These are phyloP conservation scores for Zapus hudsonius DNA, from an alignment of 2,113 vertebrate species.

Conservation along the genomic window DNA sequence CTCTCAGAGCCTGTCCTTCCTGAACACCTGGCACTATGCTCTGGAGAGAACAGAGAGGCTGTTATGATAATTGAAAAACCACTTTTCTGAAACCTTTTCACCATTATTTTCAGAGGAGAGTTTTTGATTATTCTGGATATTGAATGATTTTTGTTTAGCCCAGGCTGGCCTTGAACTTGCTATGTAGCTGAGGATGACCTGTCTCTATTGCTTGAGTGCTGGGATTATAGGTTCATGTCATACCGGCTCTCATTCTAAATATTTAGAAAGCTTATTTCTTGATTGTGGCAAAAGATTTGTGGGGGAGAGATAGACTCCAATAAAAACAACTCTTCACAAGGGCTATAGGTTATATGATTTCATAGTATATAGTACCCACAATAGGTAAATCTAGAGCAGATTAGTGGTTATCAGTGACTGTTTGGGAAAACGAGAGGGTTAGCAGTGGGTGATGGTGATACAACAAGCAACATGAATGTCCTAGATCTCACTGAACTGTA, in stretches of 20 bases:
- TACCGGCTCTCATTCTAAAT: background rate
- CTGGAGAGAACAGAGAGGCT: background rate
- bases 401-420: background rate
- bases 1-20: background rate
- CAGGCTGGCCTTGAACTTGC: background rate
- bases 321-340: background rate
- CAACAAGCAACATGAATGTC: background rate
- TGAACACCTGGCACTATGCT: background rate
- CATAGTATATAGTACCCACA: background rate
- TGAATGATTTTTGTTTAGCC: background rate
- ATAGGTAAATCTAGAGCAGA: background rate
- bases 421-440: background rate
- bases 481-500: background rate
- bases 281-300: background rate
- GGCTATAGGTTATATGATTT: background rate
- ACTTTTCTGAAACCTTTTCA: background rate
- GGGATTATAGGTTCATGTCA: background rate
- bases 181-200: background rate
- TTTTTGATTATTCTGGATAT: slow-evolving; percentile 39
- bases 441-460: background rate
- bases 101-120: background rate
- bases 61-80: background rate
- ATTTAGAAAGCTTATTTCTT: slow-evolving; percentile 27
- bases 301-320: too few species aligned
- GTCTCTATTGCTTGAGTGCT: too few species aligned